Evolutionary conservation across 1,140 invertebrate genomes (phyloP), one percentile per base, ranked within the genome.

Genomic region (Coenobita brevimanus): DNA sequence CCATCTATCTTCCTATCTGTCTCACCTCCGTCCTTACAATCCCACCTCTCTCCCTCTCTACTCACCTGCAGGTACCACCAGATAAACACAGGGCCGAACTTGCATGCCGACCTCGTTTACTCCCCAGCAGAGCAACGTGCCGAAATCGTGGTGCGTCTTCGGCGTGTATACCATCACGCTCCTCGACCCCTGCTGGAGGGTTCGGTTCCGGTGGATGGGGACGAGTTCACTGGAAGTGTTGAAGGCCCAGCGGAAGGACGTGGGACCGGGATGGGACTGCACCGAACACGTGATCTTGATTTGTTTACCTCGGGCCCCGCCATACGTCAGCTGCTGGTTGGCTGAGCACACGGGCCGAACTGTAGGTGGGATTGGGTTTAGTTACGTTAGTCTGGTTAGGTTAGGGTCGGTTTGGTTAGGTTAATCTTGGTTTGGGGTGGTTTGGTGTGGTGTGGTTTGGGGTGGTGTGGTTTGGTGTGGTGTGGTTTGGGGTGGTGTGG

Each of bases 201-300:
- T 82, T 43, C 80, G 80, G 62, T 82, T 82, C n/a, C 62, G 64
- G 62, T 60, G 80, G 57, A 82, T 82, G 80, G 64, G 33, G 3
- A 82, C 80, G 41, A 82, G 3, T 41, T 82, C 80, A 1, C 60
- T 82, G 80, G 80, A 82, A 10, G 80, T 82, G 80, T 82, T 82
- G 80, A 82, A 82, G 62, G 80, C 80, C 80, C 80, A 82, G 62
- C 80, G 80, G 64, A 82, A 82, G n/a, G 80, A 21, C 21, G 38
- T 13, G 8, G 67, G 60, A 3, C 33, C 62, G 10, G 80, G 80
- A 62, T 82, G 41, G 64, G 80, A 33, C 27, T 82, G 60, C 38
- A 82, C 80, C 30, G 21, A n/a, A 27, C 80, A 82, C 6, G 57
- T 82, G 10, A 82, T 62, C 38, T 71, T 71, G 21, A 82, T 62